phyloP scores from a whole-genome alignment of 2,888 invertebrate genomes.

The Timandra comae region DNA sequence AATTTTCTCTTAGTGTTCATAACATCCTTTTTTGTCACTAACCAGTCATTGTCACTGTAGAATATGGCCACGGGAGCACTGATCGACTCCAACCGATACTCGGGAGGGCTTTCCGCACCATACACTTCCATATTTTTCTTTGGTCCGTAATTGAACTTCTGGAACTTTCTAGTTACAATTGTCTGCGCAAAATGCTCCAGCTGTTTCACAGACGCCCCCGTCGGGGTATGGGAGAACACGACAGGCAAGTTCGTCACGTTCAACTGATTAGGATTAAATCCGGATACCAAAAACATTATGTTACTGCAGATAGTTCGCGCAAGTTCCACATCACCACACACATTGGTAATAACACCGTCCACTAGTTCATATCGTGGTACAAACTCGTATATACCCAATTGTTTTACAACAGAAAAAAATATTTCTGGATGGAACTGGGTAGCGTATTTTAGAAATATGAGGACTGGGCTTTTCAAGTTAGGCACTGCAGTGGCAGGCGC shows the following conservation, averaged over 20 bases:
- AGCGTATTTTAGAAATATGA: constrained; percentile 14
- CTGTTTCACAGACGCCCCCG: constrained; percentile 60
- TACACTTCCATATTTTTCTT: constrained; percentile 15
- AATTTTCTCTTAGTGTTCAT: constrained; percentile 13
- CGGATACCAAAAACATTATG: constrained; percentile 12
- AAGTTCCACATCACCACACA: constrained; percentile 13
- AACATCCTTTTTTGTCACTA: constrained; percentile 13
- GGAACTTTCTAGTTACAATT: constrained; percentile 21
- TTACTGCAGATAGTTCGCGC: constrained; percentile 18
- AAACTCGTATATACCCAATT: constrained; percentile 5
- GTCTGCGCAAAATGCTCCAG: constrained; percentile 34
- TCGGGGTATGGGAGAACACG: constrained; percentile 23
- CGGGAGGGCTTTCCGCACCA: constrained; percentile 19
- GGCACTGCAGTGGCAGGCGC: constrained; percentile 31
- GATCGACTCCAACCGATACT: constrained; percentile 23
- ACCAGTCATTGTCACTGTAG: constrained; percentile 27
- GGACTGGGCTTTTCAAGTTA: constrained; percentile 23
- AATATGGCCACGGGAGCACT: constrained; percentile 24
- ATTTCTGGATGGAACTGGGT: constrained; percentile 1
- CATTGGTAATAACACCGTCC: constrained; percentile 4
- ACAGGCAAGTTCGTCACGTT: constrained; percentile 20
- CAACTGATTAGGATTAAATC: constrained; percentile 16
- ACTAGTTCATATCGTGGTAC: constrained; percentile 2
- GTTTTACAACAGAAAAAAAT: constrained; percentile 1
- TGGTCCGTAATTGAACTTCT: constrained; percentile 23